Percentiles rank a stretch among this genome's conserved stretches.
These are phyloP conservation scores for Drosophila persimilis DNA, from an alignment of 1,140 invertebrate genomes.

Conservation along the genomic window DNA sequence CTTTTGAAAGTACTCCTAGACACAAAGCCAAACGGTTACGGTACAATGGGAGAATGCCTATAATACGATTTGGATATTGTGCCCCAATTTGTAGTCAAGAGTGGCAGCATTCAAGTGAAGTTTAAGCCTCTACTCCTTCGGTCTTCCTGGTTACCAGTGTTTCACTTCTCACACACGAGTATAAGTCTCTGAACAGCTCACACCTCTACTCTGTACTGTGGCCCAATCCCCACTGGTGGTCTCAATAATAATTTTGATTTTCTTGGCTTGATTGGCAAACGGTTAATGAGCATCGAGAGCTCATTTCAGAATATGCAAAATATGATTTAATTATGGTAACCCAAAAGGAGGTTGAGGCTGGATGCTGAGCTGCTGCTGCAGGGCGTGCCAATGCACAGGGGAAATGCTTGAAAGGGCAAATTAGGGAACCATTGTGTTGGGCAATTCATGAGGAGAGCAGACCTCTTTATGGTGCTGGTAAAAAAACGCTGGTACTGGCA, in stretches of 20 bases:
- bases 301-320: slow-evolving; percentile 72
- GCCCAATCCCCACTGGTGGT: slow-evolving; percentile 42
- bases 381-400: slow-evolving; percentile 63
- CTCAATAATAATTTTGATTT: slow-evolving; percentile 56
- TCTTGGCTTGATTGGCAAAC: slow-evolving; percentile 62
- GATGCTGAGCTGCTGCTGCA: neutral
- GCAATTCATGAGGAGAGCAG: slow-evolving; percentile 46
- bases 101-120: neutral
- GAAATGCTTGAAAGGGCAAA: slow-evolving; percentile 66
- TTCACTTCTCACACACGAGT: no score
- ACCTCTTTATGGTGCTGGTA: slow-evolving; percentile 21
- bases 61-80: no score
- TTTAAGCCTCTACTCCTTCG: no score
- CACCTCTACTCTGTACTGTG: neutral
- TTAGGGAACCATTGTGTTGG: slow-evolving; percentile 73
- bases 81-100: no score
- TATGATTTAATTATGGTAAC: slow-evolving; percentile 76
- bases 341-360: slow-evolving; percentile 9
- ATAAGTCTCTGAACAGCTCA: neutral
- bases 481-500: slow-evolving; percentile 1
- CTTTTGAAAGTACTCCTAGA: no score
- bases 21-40: no score
- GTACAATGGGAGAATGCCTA: no score
- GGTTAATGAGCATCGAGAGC: slow-evolving; percentile 68
- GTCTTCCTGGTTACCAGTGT: slow-evolving; percentile 8